Conservation (phyloP, 2,888 invertebrate genomes). For the Sabellastarte sp. region DNA sequence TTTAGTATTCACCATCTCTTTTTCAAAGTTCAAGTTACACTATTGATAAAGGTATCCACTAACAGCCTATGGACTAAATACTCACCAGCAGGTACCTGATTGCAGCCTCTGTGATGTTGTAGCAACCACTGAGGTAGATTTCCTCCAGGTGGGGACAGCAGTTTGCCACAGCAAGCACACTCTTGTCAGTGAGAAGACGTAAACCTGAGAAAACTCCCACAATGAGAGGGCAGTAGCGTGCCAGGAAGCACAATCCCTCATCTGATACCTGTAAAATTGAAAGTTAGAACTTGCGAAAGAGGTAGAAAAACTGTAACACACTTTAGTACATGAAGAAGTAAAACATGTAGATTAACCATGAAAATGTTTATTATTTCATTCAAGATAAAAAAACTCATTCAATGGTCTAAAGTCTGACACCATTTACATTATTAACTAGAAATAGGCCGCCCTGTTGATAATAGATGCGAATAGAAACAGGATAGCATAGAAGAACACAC, state of each 20-base stretch:
- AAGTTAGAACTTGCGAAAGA: no score
- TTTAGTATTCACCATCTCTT: no score
- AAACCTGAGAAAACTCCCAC: conserved; percentile 46
- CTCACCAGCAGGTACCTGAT: conserved; percentile 47
- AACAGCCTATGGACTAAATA: conserved; percentile 11
- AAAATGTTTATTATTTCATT: no score
- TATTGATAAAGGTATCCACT: no score
- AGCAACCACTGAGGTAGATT: conserved; percentile 53
- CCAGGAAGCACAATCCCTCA: conserved; percentile 42
- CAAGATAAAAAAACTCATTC: no score
- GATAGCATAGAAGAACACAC: no score
- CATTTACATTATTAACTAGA: no score
- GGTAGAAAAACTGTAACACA: not conserved
- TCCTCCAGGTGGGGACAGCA: conserved; percentile 48
- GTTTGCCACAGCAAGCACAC: conserved; percentile 51
- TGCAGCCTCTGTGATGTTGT: conserved; percentile 41
- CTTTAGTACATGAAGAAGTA: not conserved
- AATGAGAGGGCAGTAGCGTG: conserved; percentile 40
- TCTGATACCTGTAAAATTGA: conserved; percentile 55
- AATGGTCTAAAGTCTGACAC: no score
- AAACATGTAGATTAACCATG: no score
- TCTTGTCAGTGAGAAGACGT: conserved; percentile 46
- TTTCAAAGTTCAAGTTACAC: no score
- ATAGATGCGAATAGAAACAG: no score
- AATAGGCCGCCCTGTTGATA: no score